These are phyloP conservation scores for Sylvia atricapilla DNA, from an alignment of 2,113 vertebrate genomes.

Conservation along the genomic window DNA sequence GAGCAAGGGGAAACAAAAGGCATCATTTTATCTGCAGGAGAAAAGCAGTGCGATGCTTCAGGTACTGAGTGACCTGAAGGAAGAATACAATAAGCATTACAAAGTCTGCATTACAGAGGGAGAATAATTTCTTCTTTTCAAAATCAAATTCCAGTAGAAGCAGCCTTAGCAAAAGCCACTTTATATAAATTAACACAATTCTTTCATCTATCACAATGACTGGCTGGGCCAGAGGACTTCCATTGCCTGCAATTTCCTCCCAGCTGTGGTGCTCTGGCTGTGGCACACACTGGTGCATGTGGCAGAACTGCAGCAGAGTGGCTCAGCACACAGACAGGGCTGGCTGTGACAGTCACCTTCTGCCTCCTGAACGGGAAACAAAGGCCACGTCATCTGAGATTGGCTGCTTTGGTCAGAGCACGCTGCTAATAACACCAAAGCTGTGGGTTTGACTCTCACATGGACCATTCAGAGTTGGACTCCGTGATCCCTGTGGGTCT, in stretches of 20 bases:
- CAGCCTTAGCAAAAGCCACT: slow-evolving; percentile 26
- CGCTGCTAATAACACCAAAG: background rate
- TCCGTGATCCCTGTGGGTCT: background rate
- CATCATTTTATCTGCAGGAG: background rate
- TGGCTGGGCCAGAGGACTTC: background rate
- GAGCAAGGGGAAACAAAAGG: background rate
- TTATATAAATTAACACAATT: slow-evolving; percentile 40
- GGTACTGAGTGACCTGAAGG: background rate
- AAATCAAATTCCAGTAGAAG: slow-evolving; percentile 30
- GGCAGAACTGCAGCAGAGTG: background rate
- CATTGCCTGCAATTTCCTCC: background rate
- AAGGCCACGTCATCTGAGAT: background rate
- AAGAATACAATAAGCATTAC: background rate
- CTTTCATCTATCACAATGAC: background rate
- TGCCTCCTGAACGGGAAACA: background rate
- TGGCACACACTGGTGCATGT: fast-evolving
- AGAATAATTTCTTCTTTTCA: slow-evolving; percentile 41
- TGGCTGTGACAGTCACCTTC: background rate
- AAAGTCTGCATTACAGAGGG: background rate
- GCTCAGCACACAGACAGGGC: background rate
- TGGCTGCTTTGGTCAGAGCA: background rate
- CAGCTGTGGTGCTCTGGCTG: background rate
- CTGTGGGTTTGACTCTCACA: background rate
- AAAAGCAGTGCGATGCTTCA: background rate
- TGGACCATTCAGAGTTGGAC: background rate